Percentiles rank a stretch among this genome's conserved stretches.
Conservation (phyloP, 2,797 vertebrate genomes). For the Cuculus canorus region DNA sequence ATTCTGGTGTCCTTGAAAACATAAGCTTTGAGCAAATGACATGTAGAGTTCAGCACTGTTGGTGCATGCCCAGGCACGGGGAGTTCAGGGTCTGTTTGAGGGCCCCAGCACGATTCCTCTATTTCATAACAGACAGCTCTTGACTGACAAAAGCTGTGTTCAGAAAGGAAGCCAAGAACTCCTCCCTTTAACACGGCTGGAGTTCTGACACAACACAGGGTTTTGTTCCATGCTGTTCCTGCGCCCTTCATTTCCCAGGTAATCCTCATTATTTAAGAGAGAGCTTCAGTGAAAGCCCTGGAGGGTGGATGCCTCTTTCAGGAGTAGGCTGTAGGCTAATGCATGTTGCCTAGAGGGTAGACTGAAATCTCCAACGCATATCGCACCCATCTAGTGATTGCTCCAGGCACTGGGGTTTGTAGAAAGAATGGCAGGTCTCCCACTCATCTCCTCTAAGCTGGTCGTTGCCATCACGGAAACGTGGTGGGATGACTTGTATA, state of each 20-base stretch:
- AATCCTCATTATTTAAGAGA: not conserved
- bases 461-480: no score
- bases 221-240: not conserved
- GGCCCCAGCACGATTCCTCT: not conserved
- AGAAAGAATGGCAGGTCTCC: not conserved
- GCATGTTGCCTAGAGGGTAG: not conserved
- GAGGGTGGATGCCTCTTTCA: not conserved
- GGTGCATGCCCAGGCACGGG: no score
- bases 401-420: not conserved
- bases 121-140: not conserved
- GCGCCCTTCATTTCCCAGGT: not conserved
- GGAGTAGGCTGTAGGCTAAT: not conserved
- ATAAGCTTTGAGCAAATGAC: not conserved
- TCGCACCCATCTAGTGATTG: not conserved
- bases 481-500: no score
- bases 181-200: not conserved
- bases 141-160: not conserved
- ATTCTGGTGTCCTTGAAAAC: not conserved
- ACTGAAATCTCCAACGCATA: rapidly evolving
- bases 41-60: not conserved
- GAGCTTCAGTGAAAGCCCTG: not conserved
- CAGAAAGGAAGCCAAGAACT: not conserved
- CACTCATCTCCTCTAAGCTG: not conserved
- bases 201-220: rapidly evolving
- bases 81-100: not conserved